These are phyloP conservation scores for Geopemphigus sp. DNA, from an alignment of 1,140 invertebrate genomes.

Conservation along the genomic window DNA sequence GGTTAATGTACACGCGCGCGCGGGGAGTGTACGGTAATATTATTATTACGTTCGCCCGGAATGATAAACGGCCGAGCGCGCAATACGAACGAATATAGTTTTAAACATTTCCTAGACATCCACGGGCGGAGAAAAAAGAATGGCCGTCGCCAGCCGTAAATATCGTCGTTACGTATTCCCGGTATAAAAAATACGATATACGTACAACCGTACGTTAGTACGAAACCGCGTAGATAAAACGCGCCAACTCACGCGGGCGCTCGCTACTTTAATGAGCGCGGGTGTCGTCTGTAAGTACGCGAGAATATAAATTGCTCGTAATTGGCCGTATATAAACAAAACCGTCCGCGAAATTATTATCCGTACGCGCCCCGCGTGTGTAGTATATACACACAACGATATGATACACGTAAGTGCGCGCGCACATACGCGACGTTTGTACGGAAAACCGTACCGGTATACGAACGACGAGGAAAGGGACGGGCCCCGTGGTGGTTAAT, in stretches of 20 bases:
- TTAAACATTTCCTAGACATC: too few species aligned
- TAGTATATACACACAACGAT: not conserved
- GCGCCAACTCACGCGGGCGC: not conserved
- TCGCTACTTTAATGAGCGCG: not conserved
- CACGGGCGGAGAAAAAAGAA: too few species aligned
- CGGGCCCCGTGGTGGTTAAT: not conserved
- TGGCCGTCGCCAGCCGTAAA: too few species aligned
- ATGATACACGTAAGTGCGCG: not conserved
- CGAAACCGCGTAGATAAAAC: not conserved
- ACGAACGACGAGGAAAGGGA: not conserved
- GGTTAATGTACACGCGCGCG: too few species aligned
- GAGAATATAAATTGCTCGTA: not conserved
- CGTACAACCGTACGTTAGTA: not conserved
- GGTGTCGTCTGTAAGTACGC: not conserved
- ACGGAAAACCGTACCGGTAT: not conserved
- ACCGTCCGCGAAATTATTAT: not conserved
- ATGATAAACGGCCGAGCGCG: too few species aligned
- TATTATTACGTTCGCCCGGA: too few species aligned
- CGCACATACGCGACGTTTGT: too few species aligned
- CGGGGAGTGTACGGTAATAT: too few species aligned
- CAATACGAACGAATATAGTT: too few species aligned
- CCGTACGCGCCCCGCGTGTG: not conserved
- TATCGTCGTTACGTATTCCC: too few species aligned
- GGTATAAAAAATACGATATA: too few species aligned
- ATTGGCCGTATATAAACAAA: slow-evolving; percentile 10